These are phyloP conservation scores for Polyommatus iphigenia DNA, from an alignment of 2,888 invertebrate genomes.

Conservation along the genomic window DNA sequence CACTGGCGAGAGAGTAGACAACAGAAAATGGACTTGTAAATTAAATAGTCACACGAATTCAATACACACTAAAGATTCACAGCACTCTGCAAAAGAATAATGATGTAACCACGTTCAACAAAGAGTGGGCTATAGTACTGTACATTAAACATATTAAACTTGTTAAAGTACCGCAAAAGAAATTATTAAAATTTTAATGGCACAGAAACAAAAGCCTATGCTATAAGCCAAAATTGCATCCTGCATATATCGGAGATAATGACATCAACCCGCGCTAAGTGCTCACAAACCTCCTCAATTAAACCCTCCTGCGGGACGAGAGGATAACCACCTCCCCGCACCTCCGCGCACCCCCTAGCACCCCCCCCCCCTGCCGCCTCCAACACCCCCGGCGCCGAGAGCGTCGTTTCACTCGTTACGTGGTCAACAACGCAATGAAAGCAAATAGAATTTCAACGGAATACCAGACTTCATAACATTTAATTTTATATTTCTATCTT, in stretches of 20 bases:
- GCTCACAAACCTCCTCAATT: slow-evolving; percentile 43
- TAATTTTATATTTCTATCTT: background rate
- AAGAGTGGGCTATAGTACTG: no score
- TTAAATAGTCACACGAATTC: no score
- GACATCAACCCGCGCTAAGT: slow-evolving; percentile 33
- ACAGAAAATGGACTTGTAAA: no score
- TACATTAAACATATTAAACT: no score
- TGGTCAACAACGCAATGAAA: slow-evolving; percentile 13
- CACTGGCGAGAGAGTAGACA: no score
- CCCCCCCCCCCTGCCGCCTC: slow-evolving; percentile 22
- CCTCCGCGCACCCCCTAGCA: slow-evolving; percentile 8
- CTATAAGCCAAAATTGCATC: background rate
- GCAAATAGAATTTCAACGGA: slow-evolving; percentile 7
- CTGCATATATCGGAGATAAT: background rate
- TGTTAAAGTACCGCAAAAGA: no score
- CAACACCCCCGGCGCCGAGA: background rate
- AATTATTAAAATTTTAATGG: no score
- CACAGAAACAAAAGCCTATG: background rate
- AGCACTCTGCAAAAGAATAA: no score
- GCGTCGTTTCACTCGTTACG: slow-evolving; percentile 2
- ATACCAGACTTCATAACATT: background rate
- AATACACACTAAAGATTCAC: no score
- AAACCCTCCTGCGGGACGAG: slow-evolving; percentile 42
- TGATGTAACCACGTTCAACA: no score
- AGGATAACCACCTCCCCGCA: slow-evolving; percentile 42